Evolutionary conservation across 2,797 vertebrate genomes (phyloP).

Genomic region (Gambusia yucatana): DNA sequence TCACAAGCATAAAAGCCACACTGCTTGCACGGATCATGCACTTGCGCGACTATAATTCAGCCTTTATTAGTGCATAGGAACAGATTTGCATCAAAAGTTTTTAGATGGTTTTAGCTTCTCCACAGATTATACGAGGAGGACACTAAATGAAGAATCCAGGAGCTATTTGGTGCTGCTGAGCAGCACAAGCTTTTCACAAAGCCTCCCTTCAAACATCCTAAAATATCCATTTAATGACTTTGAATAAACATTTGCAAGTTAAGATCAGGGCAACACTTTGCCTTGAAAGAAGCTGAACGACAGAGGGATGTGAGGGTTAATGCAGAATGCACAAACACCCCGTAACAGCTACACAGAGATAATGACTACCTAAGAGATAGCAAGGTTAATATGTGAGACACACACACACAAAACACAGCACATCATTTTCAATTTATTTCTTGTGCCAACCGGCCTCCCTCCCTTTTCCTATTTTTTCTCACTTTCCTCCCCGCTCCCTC

Average conservation of each 20-base stretch:
- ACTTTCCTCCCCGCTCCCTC: conserved; percentile 52
- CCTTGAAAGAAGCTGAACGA: conserved; percentile 57
- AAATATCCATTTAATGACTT: neutral
- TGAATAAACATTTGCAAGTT: conserved; percentile 34
- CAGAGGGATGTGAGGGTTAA: conserved; percentile 71
- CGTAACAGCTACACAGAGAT: conserved; percentile 58
- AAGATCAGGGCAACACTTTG: conserved; percentile 30
- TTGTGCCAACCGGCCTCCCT: conserved; percentile 74
- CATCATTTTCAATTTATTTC: conserved; percentile 84
- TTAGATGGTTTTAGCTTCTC: neutral
- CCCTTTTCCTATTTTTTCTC: conserved; percentile 58
- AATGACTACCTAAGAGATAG: conserved; percentile 74
- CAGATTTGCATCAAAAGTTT: neutral
- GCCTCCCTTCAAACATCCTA: neutral
- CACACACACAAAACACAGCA: conserved; percentile 55
- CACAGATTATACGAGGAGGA: neutral
- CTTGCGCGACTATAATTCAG: neutral
- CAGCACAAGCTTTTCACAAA: neutral
- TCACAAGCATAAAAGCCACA: no score
- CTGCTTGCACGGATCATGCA: no score
- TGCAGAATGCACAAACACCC: conserved; percentile 49
- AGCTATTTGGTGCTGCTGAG: neutral
- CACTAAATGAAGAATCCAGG: neutral
- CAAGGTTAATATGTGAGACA: conserved; percentile 67
- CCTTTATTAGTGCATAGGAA: neutral